Base-by-base conservation (phyloP, 2,888 invertebrate genomes). In the Heliconius charithonia region DNA sequence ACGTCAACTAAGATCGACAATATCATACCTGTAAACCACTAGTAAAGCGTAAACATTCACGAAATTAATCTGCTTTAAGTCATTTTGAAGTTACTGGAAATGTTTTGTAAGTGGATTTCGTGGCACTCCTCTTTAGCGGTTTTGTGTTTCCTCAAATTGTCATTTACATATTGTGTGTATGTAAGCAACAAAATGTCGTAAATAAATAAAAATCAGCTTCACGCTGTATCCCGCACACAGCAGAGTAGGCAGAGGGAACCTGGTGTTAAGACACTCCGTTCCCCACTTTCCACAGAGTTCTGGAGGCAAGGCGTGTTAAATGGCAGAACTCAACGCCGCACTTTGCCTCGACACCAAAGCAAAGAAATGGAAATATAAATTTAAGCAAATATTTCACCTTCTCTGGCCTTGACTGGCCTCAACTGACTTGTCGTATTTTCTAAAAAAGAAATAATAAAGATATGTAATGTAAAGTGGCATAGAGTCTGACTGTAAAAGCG, bases 51-150 rank as follows among this genome's bases (percentile, higher is more conserved):
- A 73, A 25, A 77, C n/a, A 37, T 77, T 65, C 41, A 67, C 66
- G 22, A 77, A 73, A 77, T 73, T 67, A 67, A 67, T 75, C 77
- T 66, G 73, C 22, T 56, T 77, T n/a, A 45, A 73, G 73, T 73
- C 29, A 73, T 59, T 77, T 66, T 56, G 32, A 77, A 66, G 71
- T 72, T 32, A 51, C 65, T 72, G 72, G 72, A 77, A 66, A 65
- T 25, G 22, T 77, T 63, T 65, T 37, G 51, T 27, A 59, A 51
- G 45, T 65, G 19, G 45, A 29, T 27, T 77, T 77, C 45, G 37
- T 27, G 59, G 27, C 29, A 70, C 16, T 56, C 22, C 72, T 32
- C 62, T 73, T 62, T 41, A 37, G 22, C 37, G 19, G 59, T 62
- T 62, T n/a, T 13, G n/a, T 25, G 12, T 37, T 73, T 37, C 62